Percentiles rank a stretch among this genome's conserved stretches.
These are phyloP conservation scores for Trypoxylon attenuatum DNA, from an alignment of 2,888 invertebrate species.

Conservation along the genomic window DNA sequence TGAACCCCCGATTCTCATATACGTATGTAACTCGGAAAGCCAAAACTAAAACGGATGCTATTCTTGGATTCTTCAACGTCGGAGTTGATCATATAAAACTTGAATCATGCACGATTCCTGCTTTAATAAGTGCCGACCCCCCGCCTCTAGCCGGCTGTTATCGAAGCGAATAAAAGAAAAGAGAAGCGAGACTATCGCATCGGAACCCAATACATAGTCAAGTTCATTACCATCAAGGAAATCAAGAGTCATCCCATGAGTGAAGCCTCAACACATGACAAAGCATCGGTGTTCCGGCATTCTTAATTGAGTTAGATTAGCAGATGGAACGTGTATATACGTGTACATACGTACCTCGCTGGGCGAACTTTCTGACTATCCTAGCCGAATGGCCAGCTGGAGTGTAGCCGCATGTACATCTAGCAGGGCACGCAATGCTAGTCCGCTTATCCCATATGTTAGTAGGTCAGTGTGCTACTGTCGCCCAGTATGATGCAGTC, in stretches of 20 bases:
- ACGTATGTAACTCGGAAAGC: too few relatives aligned
- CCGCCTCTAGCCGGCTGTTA: too few relatives aligned
- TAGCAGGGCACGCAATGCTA: constrained; percentile 6
- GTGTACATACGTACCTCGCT: constrained; percentile 23
- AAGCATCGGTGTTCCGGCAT: constrained; percentile 23
- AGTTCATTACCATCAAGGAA: not conserved
- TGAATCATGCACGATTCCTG: too few relatives aligned
- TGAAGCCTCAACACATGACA: not conserved
- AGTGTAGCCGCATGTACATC: constrained; percentile 3
- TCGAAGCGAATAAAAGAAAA: too few relatives aligned
- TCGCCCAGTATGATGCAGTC: not conserved
- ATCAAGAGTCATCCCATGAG: not conserved
- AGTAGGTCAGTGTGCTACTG: constrained; percentile 28
- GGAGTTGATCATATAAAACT: too few relatives aligned
- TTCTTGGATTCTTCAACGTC: too few relatives aligned
- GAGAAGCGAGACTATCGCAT: too few relatives aligned
- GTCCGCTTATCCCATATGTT: constrained; percentile 18
- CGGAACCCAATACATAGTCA: not conserved
- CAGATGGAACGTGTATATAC: not conserved
- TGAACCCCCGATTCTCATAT: too few relatives aligned
- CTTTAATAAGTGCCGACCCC: too few relatives aligned
- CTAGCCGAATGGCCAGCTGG: constrained; percentile 1
- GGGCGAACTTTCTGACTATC: constrained; percentile 3
- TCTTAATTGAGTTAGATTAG: constrained; percentile 42
- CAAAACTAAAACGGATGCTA: too few relatives aligned